Conservation (phyloP, 2,113 vertebrate species). For the Sylvietta virens region DNA sequence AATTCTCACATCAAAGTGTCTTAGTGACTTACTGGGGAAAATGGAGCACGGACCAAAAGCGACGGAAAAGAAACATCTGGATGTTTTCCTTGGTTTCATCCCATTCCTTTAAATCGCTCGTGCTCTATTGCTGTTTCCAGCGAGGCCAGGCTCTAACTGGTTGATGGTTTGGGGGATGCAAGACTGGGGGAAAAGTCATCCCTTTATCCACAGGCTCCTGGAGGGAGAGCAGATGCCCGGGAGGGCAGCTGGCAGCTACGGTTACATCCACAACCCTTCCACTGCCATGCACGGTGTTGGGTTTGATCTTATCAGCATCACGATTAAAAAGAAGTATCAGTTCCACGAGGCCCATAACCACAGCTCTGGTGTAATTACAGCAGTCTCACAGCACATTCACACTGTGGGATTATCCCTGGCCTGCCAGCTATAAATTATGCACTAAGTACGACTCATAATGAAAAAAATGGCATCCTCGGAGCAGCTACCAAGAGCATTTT, state of each 20-base stretch:
- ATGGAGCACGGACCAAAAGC: not conserved
- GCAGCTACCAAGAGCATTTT: slow-evolving; percentile 56
- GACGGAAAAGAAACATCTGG: not conserved
- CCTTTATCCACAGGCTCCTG: not conserved
- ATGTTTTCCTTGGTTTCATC: slow-evolving; percentile 6
- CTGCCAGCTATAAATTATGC: slow-evolving; percentile 72
- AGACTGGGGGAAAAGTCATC: not conserved
- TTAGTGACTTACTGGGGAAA: not conserved
- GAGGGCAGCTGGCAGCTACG: not conserved
- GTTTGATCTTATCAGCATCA: slow-evolving; percentile 65
- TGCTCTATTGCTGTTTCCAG: not conserved
- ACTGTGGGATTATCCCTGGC: slow-evolving; percentile 58
- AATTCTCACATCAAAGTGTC: slow-evolving; percentile 34
- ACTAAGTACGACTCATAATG: slow-evolving; percentile 61
- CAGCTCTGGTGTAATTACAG: slow-evolving; percentile 65
- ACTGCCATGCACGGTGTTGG: not conserved
- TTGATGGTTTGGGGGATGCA: not conserved
- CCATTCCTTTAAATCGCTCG: not conserved
- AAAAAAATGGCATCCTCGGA: slow-evolving; percentile 65
- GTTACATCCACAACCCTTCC: slow-evolving; percentile 36
- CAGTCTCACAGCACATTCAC: not conserved
- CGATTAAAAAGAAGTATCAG: slow-evolving; percentile 54
- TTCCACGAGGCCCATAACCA: slow-evolving; percentile 39
- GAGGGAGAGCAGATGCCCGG: not conserved
- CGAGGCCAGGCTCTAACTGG: not conserved